Conservation (phyloP, 2,888 invertebrate species). For the Maniola hyperantus region DNA sequence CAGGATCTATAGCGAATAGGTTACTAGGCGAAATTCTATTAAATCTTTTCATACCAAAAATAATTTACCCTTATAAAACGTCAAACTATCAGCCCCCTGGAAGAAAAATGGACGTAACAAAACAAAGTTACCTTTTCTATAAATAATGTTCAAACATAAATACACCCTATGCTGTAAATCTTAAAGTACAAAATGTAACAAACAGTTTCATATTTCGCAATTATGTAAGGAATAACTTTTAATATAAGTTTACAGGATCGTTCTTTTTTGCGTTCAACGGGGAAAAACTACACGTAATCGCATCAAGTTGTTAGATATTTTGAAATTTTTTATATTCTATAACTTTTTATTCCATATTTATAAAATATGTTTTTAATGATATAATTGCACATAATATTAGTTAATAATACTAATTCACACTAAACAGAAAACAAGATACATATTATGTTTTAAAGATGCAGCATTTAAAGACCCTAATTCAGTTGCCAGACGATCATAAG, state of each 20-base stretch:
- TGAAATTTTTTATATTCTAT: too few relatives aligned
- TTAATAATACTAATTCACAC: too few relatives aligned
- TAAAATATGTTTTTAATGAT: too few relatives aligned
- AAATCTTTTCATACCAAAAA: conserved; percentile 26
- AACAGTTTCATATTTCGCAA: conserved; percentile 12
- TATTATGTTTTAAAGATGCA: too few relatives aligned
- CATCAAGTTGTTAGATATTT: not conserved
- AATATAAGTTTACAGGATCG: conserved; percentile 29
- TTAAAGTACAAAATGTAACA: conserved; percentile 22
- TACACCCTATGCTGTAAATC: not conserved
- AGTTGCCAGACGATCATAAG: too few relatives aligned
- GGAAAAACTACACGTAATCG: conserved; percentile 9
- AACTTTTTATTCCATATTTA: too few relatives aligned
- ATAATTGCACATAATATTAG: too few relatives aligned
- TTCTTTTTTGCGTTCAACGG: conserved; percentile 16
- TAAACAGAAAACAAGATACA: too few relatives aligned
- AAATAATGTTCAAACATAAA: conserved; percentile 2
- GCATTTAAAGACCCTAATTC: too few relatives aligned
- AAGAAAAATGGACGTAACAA: conserved; percentile 37
- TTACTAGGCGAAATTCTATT: conserved; percentile 25
- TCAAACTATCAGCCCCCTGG: conserved; percentile 37
- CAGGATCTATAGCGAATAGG: not conserved
- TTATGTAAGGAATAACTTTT: conserved; percentile 30
- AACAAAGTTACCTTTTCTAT: conserved; percentile 30
- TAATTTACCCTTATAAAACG: conserved; percentile 34